Evolutionary conservation across 2,888 invertebrate genomes (phyloP), one percentile per base, ranked within the genome.

Genomic region (Plebejus melissa): DNA sequence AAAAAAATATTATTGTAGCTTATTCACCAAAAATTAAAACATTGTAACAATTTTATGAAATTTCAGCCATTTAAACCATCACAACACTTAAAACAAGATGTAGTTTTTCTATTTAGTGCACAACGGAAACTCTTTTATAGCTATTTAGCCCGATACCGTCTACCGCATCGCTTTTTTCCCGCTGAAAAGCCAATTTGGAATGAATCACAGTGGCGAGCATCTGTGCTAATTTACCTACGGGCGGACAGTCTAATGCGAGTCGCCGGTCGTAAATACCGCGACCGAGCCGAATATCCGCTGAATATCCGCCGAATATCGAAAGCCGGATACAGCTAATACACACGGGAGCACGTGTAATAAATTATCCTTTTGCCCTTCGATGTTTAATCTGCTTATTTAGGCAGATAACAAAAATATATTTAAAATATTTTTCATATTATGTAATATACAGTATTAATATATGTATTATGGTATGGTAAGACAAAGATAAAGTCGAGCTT

Each of bases 191-290:
- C 93, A 93, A 93, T 93, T 93, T 92, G 90, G 88, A 93, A 93
- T 93, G 93, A 93, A 93, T 93, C 93, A 93, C 91, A 88, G 90
- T 88, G 87, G 90, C 89, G 86, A 92, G 90, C 93, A 93, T 93
- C 93, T 93, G 93, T 90, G 93, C 93, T 93, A 93, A 93, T 93
- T 93, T 93, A 93, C 93, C 93, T 93, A 93, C 91, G 90, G 87
- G 89, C 86, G 90, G 93, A 93, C 93, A 93, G 91, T 91, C 92
- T 93, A 93, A 93, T 93, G 93, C 91, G 89, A 87, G 87, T 88
- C 86, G 90, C 86, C 89, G 83, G 88, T 91, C 93, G 91, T 93
- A 93, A 93, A 93, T 91, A 90, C 86, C 90, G 91, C 90, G 89
- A 90, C 90, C 90, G 90, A 89, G 87, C 89, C 65, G 65, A 65